phyloP scores from a whole-genome alignment of 1,140 invertebrate genomes.

The Idris sp. region DNA sequence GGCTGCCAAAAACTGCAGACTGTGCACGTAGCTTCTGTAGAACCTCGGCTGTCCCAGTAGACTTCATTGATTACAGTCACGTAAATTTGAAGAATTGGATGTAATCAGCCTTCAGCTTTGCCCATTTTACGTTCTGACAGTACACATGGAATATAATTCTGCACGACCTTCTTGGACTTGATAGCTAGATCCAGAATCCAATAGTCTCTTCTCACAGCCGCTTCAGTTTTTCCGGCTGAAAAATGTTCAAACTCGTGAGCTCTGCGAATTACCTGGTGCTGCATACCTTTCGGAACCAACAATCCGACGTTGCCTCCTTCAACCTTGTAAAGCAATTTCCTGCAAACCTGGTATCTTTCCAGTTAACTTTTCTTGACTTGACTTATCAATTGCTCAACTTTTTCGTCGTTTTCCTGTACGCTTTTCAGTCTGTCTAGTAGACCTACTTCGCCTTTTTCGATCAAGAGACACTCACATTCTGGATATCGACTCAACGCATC shows the following conservation, averaged over 20 bases:
- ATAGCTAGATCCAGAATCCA: background rate
- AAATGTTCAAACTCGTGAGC: conserved; percentile 20
- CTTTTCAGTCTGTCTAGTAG: background rate
- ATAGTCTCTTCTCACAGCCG: background rate
- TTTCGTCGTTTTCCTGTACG: background rate
- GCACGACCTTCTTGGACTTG: background rate
- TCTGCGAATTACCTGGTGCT: background rate
- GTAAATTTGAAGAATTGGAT: conserved; percentile 70
- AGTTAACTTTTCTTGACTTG: no score
- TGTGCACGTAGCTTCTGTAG: conserved; percentile 58
- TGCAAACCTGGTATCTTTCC: background rate
- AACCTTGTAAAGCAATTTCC: background rate
- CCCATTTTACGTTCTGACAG: background rate
- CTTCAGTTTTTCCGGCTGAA: background rate
- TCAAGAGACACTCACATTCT: background rate
- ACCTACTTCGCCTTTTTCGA: background rate
- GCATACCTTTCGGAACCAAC: conserved; percentile 14
- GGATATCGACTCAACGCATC: background rate
- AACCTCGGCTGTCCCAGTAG: conserved; percentile 61
- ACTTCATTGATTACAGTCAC: conserved; percentile 71
- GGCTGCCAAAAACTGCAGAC: conserved; percentile 58
- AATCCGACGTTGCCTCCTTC: background rate
- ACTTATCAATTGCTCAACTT: background rate
- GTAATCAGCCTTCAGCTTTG: background rate
- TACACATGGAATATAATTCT: conserved; percentile 17